Evolutionary conservation across 2,888 invertebrate genomes (phyloP).

Genomic region (Congeria kusceri): DNA sequence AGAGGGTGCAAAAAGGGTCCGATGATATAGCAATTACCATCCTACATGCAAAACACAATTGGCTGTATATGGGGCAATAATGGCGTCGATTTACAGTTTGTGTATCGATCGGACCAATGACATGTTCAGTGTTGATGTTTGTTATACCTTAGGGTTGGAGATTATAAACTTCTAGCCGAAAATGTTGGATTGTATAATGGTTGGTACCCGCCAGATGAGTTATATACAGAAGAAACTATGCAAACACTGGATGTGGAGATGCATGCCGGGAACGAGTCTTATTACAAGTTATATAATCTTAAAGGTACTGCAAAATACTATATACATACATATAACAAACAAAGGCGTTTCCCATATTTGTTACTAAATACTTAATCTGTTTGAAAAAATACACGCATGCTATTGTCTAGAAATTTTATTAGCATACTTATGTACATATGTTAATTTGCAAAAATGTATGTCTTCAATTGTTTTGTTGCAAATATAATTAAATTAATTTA

Average conservation of each 20-base stretch:
- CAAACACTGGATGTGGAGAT: conserved; percentile 29
- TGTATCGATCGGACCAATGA: too few species aligned
- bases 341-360: too few species aligned
- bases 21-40: too few species aligned
- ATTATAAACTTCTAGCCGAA: conserved; percentile 85
- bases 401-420: background rate
- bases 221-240: conserved; percentile 26
- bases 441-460: background rate
- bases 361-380: too few species aligned
- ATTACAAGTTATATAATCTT: conserved; percentile 56
- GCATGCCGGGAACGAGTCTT: conserved; percentile 33
- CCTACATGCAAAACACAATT: too few species aligned
- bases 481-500: too few species aligned
- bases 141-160: conserved; percentile 68
- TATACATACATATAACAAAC: too few species aligned
- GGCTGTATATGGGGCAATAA: too few species aligned
- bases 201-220: conserved; percentile 72
- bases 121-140: background rate
- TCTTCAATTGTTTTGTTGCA: too few species aligned
- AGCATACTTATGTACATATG: background rate
- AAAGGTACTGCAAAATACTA: conserved; percentile 29
- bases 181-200: conserved; percentile 77
- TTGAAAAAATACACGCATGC: too few species aligned
- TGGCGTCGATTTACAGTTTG: too few species aligned
- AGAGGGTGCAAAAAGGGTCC: too few species aligned